Percentiles rank a stretch among this genome's conserved stretches.
Evolutionary conservation across 92 coral and sea anemone genomes (phyloP).

Genomic region (Metridium senile): DNA sequence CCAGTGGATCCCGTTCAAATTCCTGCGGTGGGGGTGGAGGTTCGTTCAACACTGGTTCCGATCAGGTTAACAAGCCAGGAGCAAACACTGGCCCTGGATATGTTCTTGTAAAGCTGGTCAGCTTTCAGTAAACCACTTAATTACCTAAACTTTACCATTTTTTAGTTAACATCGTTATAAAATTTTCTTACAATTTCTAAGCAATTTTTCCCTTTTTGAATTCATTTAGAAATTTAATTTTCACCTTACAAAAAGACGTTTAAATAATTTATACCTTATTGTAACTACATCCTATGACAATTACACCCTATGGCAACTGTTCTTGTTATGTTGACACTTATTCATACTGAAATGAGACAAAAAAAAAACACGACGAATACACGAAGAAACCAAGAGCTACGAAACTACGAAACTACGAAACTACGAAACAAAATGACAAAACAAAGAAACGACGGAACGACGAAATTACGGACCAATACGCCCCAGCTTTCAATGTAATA

Average conservation of each 20-base stretch:
- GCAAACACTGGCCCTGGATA: constrained; percentile 74
- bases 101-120: constrained; percentile 68
- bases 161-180: background rate
- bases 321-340: no score
- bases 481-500: no score
- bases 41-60: constrained; percentile 71
- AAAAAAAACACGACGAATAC: no score
- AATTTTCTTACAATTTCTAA: background rate
- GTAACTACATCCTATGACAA: no score
- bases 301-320: no score
- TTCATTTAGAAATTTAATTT: background rate
- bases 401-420: no score
- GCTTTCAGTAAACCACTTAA: constrained; percentile 17
- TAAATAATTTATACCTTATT: background rate
- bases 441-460: no score
- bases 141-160: background rate
- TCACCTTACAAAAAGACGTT: background rate
- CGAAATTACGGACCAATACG: no score
- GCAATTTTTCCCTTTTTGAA: background rate
- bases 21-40: constrained; percentile 98
- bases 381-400: no score
- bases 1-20: constrained; percentile 91
- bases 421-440: no score
- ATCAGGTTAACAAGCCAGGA: constrained; percentile 78
- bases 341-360: no score